Evolutionary conservation across 2,888 invertebrate genomes (phyloP).

Genomic region (Gandaritis pyraliata): DNA sequence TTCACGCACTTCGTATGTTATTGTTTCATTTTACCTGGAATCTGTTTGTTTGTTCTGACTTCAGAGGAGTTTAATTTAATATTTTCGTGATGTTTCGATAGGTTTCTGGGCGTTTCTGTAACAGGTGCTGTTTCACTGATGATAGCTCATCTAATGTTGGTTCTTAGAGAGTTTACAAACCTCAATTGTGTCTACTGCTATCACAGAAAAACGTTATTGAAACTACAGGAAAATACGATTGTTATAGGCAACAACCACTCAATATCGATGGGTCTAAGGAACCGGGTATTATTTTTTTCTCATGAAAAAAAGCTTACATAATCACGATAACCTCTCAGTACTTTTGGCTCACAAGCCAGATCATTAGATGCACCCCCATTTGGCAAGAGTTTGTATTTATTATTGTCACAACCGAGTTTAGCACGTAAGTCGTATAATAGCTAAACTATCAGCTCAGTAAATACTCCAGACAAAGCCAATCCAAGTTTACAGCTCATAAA

Average conservation of each 20-base stretch:
- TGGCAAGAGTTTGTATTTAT: no score
- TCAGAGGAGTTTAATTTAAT: constrained; percentile 1
- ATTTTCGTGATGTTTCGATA: constrained; percentile 13
- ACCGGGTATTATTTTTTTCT: no score
- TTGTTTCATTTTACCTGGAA: constrained; percentile 34
- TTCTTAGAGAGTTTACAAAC: no score
- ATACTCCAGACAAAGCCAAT: not conserved
- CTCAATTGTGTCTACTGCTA: no score
- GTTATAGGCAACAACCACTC: no score
- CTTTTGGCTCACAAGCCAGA: no score
- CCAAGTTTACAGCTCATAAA: not conserved
- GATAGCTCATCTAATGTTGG: not conserved
- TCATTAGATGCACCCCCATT: no score
- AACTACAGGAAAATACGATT: no score
- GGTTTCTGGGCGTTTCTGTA: not conserved
- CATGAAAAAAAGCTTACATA: no score
- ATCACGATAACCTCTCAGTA: no score
- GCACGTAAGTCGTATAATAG: not conserved
- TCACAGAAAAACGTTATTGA: no score
- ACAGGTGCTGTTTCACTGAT: not conserved
- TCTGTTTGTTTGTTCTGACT: constrained; percentile 16
- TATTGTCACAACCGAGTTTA: not conserved
- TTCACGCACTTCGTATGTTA: constrained; percentile 26
- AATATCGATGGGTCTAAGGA: no score
- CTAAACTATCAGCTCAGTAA: not conserved